These are phyloP conservation scores for Drosophila pegasa DNA, from an alignment of 2,888 invertebrate genomes.

Conservation along the genomic window DNA sequence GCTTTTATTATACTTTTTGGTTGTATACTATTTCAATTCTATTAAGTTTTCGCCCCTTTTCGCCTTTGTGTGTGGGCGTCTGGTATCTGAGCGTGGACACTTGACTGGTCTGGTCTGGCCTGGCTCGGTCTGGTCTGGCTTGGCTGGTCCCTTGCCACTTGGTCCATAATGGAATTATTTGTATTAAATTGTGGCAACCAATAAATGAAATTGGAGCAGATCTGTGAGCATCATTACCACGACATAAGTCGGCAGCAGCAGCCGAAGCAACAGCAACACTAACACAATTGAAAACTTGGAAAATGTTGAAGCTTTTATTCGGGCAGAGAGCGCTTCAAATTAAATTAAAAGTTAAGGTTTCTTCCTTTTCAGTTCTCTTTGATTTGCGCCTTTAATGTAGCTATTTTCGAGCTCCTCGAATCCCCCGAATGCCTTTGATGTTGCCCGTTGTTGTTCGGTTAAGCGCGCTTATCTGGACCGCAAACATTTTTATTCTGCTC, in stretches of 20 bases:
- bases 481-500: slow-evolving; percentile 51
- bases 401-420: slow-evolving; percentile 26
- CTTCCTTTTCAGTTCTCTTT: slow-evolving; percentile 9
- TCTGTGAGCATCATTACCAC: slow-evolving; percentile 46
- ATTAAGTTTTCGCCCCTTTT: slow-evolving; percentile 46
- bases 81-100: slow-evolving; percentile 52
- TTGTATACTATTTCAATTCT: slow-evolving; percentile 58
- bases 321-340: slow-evolving; percentile 54
- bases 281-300: slow-evolving; percentile 70
- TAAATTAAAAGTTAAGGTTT: slow-evolving; percentile 70
- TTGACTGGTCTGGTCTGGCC: slow-evolving; percentile 28
- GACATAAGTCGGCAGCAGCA: slow-evolving; percentile 9
- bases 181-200: slow-evolving; percentile 76
- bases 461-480: slow-evolving; percentile 60
- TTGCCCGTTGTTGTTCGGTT: slow-evolving; percentile 24
- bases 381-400: slow-evolving; percentile 31
- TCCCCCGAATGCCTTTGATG: slow-evolving; percentile 44
- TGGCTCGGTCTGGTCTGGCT: no score
- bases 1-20: slow-evolving; percentile 34
- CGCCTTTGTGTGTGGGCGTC: slow-evolving; percentile 15
- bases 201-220: slow-evolving; percentile 64
- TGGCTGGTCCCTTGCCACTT: slow-evolving; percentile 17
- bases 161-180: slow-evolving; percentile 74
- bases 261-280: slow-evolving; percentile 18
- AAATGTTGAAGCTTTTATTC: slow-evolving; percentile 63